phyloP scores from a whole-genome alignment of 2,888 invertebrate genomes.

The Ophion slaviceki region DNA sequence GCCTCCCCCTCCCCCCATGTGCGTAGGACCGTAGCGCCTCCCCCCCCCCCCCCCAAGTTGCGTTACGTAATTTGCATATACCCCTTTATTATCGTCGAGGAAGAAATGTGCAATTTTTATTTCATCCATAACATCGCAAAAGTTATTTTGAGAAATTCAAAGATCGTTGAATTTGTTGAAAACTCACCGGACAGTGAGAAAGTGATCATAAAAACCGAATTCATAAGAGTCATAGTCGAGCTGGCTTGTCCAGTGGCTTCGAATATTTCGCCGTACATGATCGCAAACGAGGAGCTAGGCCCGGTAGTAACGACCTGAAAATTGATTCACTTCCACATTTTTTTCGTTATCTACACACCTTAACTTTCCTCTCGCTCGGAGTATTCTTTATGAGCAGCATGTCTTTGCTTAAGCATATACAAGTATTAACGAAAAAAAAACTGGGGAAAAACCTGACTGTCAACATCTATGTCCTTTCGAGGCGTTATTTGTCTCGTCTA shows the following conservation, averaged over 20 bases:
- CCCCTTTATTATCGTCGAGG: too few relatives aligned
- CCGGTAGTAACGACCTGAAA: slow-evolving; percentile 88
- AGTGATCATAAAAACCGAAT: slow-evolving; percentile 88
- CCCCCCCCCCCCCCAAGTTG: too few relatives aligned
- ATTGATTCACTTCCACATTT: slow-evolving; percentile 36
- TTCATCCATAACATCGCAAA: neutral
- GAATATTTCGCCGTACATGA: slow-evolving; percentile 89
- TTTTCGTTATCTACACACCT: neutral
- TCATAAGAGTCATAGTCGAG: slow-evolving; percentile 88
- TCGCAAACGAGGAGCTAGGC: slow-evolving; percentile 88
- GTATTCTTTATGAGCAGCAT: too few relatives aligned
- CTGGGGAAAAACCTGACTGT: neutral
- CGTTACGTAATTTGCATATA: too few relatives aligned
- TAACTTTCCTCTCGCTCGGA: too few relatives aligned
- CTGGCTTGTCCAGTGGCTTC: slow-evolving; percentile 88
- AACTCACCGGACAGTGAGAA: slow-evolving; percentile 86
- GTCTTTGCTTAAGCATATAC: neutral
- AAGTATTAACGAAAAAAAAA: neutral
- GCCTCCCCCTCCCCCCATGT: too few relatives aligned
- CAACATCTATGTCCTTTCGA: neutral
- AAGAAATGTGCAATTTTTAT: too few relatives aligned
- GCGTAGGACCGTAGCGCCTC: too few relatives aligned
- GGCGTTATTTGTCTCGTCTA: neutral
- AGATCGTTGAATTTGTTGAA: slow-evolving; percentile 13
- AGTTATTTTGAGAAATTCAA: neutral